phyloP scores from a whole-genome alignment of 2,797 vertebrate genomes.

The Tragelaphus eurycerus region DNA sequence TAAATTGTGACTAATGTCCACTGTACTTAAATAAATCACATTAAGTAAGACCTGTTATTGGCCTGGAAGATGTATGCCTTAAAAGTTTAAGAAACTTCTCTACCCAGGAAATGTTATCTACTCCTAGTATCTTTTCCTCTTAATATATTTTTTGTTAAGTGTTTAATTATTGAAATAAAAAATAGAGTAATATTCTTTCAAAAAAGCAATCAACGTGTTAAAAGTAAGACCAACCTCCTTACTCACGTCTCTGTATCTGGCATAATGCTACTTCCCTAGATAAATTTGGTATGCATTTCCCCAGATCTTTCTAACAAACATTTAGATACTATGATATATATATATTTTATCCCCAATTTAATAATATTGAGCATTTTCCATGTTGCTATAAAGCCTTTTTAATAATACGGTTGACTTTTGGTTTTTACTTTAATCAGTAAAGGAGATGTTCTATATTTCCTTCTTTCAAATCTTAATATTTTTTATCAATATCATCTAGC shows the following conservation, averaged over 20 bases:
- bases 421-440: neutral
- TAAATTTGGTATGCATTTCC: neutral
- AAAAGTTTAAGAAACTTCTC: neutral
- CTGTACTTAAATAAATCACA: neutral
- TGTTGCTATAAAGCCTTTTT: neutral
- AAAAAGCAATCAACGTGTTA: neutral
- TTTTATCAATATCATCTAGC: neutral
- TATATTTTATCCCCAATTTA: neutral
- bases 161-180: neutral
- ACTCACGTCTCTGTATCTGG: neutral
- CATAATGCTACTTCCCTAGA: neutral
- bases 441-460: neutral
- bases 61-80: neutral
- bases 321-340: neutral
- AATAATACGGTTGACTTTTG: neutral
- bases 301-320: constrained; percentile 1
- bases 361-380: neutral
- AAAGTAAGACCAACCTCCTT: neutral
- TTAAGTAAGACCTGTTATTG: neutral
- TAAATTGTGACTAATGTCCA: neutral
- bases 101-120: neutral
- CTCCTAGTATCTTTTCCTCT: neutral
- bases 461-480: constrained; percentile 16
- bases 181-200: neutral
- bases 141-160: neutral